Conservation (phyloP, 1,140 invertebrate genomes). For the Musca vetustissima region DNA sequence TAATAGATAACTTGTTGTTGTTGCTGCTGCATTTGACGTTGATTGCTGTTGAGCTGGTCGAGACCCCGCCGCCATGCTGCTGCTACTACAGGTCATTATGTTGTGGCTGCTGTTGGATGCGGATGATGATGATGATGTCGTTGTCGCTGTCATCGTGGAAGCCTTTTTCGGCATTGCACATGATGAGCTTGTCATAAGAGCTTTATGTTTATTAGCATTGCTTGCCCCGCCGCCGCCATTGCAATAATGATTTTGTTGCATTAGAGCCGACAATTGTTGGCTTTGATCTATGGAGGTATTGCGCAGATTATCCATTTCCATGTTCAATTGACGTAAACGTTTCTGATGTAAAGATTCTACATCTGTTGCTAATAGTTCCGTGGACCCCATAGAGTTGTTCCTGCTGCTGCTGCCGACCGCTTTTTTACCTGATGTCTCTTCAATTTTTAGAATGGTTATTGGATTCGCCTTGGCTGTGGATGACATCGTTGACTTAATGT, state of each 20-base stretch:
- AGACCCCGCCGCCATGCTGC: conserved; percentile 8
- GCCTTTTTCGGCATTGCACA: conserved; percentile 3
- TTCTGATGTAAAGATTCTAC: conserved; percentile 35
- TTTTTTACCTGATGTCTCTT: conserved; percentile 35
- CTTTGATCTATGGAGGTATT: conserved; percentile 24
- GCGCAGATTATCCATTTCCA: conserved; percentile 40
- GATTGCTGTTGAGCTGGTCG: conserved; percentile 3
- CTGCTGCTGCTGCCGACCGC: background rate
- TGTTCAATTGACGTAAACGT: conserved; percentile 49
- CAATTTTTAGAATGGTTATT: conserved; percentile 47
- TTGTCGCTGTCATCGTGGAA: background rate
- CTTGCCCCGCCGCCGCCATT: conserved; percentile 15
- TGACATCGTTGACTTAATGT: conserved; percentile 10
- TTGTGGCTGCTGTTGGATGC: conserved; percentile 1
- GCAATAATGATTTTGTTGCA: conserved; percentile 21
- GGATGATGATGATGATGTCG: conserved; percentile 3
- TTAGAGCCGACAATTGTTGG: conserved; percentile 24
- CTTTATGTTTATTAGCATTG: conserved; percentile 24
- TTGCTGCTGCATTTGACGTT: conserved; percentile 31
- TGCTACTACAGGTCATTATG: conserved; percentile 2
- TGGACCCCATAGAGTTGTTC: conserved; percentile 6
- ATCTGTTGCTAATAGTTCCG: conserved; percentile 10
- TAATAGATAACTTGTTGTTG: conserved; percentile 41
- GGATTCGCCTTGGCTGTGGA: conserved; percentile 5
- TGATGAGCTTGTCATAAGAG: conserved; percentile 11